Conservation (phyloP, 2,888 invertebrate species). For the Acleris laterana region DNA sequence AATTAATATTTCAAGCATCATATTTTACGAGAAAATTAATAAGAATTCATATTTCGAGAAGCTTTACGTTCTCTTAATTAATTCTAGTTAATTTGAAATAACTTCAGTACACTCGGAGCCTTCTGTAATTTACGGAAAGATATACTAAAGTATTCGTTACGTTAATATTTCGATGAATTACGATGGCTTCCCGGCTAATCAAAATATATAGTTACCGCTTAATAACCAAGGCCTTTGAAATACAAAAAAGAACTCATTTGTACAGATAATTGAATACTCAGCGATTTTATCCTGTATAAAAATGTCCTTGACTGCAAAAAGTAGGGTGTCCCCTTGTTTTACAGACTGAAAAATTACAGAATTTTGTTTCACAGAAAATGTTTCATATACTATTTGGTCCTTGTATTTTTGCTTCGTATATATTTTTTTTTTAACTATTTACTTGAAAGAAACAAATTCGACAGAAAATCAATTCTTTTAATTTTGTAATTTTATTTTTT, state of each 20-base stretch:
- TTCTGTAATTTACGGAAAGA: conserved; percentile 11
- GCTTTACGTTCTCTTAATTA: conserved; percentile 26
- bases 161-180: background rate
- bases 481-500: too few species aligned
- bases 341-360: too few species aligned
- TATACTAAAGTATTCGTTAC: background rate
- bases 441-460: too few species aligned
- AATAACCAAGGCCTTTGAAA: background rate
- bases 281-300: too few species aligned
- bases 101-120: conserved; percentile 8
- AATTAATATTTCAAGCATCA: conserved; percentile 2
- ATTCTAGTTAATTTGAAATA: conserved; percentile 25
- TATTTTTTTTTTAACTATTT: too few species aligned
- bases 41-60: conserved; percentile 26
- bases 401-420: too few species aligned
- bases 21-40: background rate
- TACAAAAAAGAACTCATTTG: background rate
- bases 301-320: too few species aligned
- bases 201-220: background rate
- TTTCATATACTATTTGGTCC: too few species aligned
- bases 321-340: too few species aligned
- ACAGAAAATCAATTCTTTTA: too few species aligned
- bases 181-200: conserved; percentile 3
- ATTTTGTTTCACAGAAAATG: too few species aligned
- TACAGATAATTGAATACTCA: too few species aligned